A percentile compares a stretch with the other conserved stretches of the same genome.
phyloP scores from a whole-genome alignment of 1,140 invertebrate genomes.

The Drosophila ogumai region DNA sequence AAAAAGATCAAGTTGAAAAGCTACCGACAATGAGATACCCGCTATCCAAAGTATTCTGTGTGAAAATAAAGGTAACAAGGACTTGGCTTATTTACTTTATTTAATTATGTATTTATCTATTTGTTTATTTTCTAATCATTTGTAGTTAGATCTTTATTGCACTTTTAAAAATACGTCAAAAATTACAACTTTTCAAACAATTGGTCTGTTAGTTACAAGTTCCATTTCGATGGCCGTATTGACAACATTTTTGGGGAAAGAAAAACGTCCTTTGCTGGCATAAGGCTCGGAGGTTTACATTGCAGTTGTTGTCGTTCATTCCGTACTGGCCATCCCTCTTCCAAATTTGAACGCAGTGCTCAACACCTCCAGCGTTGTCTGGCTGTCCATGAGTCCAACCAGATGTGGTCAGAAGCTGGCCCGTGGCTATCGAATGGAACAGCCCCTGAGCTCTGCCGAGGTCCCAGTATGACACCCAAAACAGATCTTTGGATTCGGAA shows the following conservation, averaged over 20 bases:
- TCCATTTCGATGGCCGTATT: not conserved
- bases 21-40: not conserved
- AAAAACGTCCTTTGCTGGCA: not conserved
- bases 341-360: conserved; percentile 6
- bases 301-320: conserved; percentile 5
- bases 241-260: conserved; percentile 4
- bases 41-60: not conserved
- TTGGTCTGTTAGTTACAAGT: not conserved
- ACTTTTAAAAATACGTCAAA: not conserved
- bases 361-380: not conserved
- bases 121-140: too few relatives aligned
- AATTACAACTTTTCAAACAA: not conserved
- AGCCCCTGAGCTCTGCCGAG: not conserved
- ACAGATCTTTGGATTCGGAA: not conserved
- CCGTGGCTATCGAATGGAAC: conserved; percentile 5
- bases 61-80: not conserved
- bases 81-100: too few relatives aligned
- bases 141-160: too few relatives aligned
- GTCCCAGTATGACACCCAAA: conserved; percentile 9
- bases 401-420: not conserved
- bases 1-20: not conserved
- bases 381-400: not conserved
- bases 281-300: not conserved
- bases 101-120: too few relatives aligned
- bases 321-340: conserved; percentile 1